These are phyloP conservation scores for Caenorhabditis sp. DNA, from an alignment of 2,888 invertebrate species.

Conservation along the genomic window DNA sequence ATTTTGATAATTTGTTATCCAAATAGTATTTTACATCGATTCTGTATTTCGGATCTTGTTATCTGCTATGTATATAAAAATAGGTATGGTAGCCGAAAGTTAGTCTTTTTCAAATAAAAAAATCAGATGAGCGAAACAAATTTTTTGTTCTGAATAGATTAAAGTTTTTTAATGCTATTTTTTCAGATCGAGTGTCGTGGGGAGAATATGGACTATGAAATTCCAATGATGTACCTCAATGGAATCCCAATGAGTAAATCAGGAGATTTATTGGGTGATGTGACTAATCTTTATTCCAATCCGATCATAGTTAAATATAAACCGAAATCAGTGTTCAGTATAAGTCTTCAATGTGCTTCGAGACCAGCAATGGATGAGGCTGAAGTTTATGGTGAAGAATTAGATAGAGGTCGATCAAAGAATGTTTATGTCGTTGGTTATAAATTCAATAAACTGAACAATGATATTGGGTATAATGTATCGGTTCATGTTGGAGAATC, in stretches of 20 bases:
- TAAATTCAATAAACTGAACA: slow-evolving; percentile 44
- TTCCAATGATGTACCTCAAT: slow-evolving; percentile 67
- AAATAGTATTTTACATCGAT: too few relatives aligned
- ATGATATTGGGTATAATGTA: too few relatives aligned
- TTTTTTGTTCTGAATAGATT: not conserved
- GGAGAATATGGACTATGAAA: slow-evolving; percentile 62
- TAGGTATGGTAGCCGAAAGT: too few relatives aligned
- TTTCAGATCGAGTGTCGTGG: slow-evolving; percentile 61
- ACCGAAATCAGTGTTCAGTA: slow-evolving; percentile 52
- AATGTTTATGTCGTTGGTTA: slow-evolving; percentile 42
- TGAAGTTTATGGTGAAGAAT: slow-evolving; percentile 64
- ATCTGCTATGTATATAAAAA: too few relatives aligned
- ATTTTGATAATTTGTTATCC: too few relatives aligned
- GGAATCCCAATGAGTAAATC: slow-evolving; percentile 62
- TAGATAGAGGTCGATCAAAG: slow-evolving; percentile 61
- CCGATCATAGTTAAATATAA: slow-evolving; percentile 63
- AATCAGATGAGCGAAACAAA: too few relatives aligned
- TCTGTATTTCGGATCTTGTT: too few relatives aligned
- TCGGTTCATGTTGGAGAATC: slow-evolving; percentile 44
- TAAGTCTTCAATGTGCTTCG: slow-evolving; percentile 68
- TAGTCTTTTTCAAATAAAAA: too few relatives aligned
- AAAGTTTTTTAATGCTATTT: too few relatives aligned
- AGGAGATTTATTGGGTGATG: slow-evolving; percentile 60
- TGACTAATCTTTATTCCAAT: slow-evolving; percentile 67
- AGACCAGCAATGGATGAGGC: slow-evolving; percentile 70